These are phyloP conservation scores for Melipona bicolor DNA, from an alignment of 2,888 invertebrate species.

Conservation along the genomic window DNA sequence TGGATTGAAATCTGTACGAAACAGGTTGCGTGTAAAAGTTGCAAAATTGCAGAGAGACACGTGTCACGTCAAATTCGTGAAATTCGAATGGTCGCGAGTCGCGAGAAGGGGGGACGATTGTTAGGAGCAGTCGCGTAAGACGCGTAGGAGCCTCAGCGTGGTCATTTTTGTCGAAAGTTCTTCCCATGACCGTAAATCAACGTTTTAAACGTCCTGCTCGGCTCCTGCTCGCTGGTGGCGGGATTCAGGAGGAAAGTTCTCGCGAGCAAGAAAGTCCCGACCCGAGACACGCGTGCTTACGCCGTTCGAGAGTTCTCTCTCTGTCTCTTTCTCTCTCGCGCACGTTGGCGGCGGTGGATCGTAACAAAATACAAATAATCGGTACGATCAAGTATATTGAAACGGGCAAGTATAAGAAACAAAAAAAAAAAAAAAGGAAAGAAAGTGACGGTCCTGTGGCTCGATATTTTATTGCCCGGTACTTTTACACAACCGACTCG, in stretches of 20 bases:
- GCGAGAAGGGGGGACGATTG: not conserved
- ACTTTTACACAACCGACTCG: constrained; percentile 57
- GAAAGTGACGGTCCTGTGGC: constrained; percentile 26
- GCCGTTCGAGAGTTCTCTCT: too few relatives aligned
- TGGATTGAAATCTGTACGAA: too few relatives aligned
- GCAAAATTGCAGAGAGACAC: too few relatives aligned
- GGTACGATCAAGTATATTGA: constrained; percentile 6
- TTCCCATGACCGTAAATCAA: constrained; percentile 43
- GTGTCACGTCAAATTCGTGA: too few relatives aligned
- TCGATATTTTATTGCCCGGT: constrained; percentile 53
- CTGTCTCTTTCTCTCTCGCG: too few relatives aligned
- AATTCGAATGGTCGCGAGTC: not conserved
- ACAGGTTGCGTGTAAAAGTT: too few relatives aligned
- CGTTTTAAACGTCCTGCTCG: constrained; percentile 23
- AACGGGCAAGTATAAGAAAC: not conserved
- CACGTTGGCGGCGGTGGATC: not conserved
- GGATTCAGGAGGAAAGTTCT: not conserved
- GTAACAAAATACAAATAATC: constrained; percentile 54
- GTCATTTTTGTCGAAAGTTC: constrained; percentile 42
- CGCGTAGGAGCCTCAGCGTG: constrained; percentile 6
- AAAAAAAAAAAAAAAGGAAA: not conserved
- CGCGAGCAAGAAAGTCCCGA: not conserved
- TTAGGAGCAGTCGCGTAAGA: not conserved
- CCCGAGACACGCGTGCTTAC: not conserved
- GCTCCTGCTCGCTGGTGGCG: not conserved